A percentile compares a stretch with the other conserved stretches of the same genome.
Evolutionary conservation across 2,888 invertebrate genomes (phyloP).

Genomic region (Crepidodera aurea): DNA sequence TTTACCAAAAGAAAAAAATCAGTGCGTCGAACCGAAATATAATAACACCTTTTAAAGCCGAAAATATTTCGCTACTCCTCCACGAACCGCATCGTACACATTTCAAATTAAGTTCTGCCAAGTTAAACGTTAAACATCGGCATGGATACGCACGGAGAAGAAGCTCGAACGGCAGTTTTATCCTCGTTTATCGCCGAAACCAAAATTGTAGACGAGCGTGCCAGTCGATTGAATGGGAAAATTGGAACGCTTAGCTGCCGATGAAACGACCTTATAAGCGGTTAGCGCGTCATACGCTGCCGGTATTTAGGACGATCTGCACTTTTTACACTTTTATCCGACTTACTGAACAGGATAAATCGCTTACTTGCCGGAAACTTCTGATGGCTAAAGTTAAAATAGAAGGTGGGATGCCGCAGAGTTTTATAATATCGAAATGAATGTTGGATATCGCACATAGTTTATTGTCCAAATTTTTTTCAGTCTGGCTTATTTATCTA

Average conservation of each 20-base stretch:
- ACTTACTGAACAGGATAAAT: slow-evolving; percentile 38
- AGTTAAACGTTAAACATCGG: slow-evolving; percentile 14
- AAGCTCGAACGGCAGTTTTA: slow-evolving; percentile 51
- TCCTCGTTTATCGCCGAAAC: slow-evolving; percentile 54
- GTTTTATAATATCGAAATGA: neutral
- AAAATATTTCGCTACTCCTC: neutral
- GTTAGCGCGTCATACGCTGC: slow-evolving; percentile 50
- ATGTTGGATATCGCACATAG: too few relatives aligned
- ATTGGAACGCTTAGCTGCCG: slow-evolving; percentile 54
- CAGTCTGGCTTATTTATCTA: too few relatives aligned
- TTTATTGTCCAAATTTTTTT: too few relatives aligned
- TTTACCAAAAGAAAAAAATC: too few relatives aligned
- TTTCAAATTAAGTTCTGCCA: slow-evolving; percentile 42
- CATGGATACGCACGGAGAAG: slow-evolving; percentile 43
- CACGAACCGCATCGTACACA: slow-evolving; percentile 27
- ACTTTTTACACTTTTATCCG: slow-evolving; percentile 36
- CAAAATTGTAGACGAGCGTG: slow-evolving; percentile 53
- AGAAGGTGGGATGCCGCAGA: slow-evolving; percentile 4
- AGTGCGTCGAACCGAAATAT: too few relatives aligned
- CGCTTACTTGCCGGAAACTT: slow-evolving; percentile 29
- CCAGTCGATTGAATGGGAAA: slow-evolving; percentile 58
- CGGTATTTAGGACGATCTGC: slow-evolving; percentile 37
- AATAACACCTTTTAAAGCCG: neutral
- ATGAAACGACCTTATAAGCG: slow-evolving; percentile 56
- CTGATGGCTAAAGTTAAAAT: slow-evolving; percentile 20